Evolutionary conservation across 2,113 vertebrate genomes (phyloP).

Genomic region (Myotis lucifugus): DNA sequence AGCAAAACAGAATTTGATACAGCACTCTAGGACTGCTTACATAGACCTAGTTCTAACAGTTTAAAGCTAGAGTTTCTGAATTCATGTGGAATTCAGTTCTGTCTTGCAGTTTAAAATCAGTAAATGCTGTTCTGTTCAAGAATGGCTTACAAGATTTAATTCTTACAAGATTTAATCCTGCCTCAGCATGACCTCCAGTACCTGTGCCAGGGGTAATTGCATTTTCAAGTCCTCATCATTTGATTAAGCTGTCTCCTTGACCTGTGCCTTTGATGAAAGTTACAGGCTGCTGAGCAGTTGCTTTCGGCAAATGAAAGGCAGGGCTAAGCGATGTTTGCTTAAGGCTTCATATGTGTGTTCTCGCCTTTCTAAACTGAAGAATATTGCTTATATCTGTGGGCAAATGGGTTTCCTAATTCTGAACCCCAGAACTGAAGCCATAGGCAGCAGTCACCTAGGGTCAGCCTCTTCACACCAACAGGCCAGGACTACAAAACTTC

Average conservation of each 20-base stretch:
- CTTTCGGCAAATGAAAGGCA: neutral
- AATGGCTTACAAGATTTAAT: neutral
- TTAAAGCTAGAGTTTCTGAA: neutral
- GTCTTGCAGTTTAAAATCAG: neutral
- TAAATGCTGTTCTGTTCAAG: neutral
- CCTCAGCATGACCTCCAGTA: neutral
- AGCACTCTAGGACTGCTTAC: neutral
- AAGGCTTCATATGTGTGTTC: neutral
- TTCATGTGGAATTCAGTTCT: neutral
- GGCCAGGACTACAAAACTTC: neutral
- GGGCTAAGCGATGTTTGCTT: neutral
- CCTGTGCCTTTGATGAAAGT: neutral
- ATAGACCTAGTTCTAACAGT: neutral
- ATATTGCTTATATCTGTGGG: neutral
- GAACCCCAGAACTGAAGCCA: neutral
- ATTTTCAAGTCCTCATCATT: neutral
- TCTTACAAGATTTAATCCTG: neutral
- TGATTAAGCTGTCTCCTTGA: neutral
- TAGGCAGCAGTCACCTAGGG: neutral
- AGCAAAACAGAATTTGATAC: slow-evolving; percentile 5
- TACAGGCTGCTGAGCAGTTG: neutral
- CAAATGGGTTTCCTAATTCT: neutral
- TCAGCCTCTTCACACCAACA: neutral
- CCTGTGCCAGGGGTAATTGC: neutral
- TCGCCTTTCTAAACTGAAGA: neutral